phyloP scores from a whole-genome alignment of 2,888 invertebrate genomes.

The Pherbina coryleti region DNA sequence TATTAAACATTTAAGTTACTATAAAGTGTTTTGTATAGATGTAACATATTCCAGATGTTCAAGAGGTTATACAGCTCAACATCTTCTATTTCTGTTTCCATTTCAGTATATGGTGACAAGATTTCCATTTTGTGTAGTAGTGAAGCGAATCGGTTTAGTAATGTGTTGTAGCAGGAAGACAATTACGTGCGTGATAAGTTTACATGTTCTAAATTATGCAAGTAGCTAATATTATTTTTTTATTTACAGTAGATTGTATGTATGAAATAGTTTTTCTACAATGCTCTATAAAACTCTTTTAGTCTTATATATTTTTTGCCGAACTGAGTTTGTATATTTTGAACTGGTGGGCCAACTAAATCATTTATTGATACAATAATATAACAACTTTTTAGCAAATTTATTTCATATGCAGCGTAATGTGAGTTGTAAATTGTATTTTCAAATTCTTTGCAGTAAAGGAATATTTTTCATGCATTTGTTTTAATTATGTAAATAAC shows the following conservation, averaged over 20 bases:
- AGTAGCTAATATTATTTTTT: neutral
- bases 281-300: neutral
- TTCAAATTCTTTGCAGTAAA: no score
- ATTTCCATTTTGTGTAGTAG: neutral
- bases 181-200: neutral
- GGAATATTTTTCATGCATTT: no score
- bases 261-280: neutral
- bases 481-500: no score
- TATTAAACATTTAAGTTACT: neutral
- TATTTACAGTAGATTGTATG: neutral
- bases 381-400: neutral
- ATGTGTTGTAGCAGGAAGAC: neutral
- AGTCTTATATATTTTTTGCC: neutral
- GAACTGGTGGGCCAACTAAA: neutral
- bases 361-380: neutral
- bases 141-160: neutral
- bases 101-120: neutral
- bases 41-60: neutral
- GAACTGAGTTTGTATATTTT: no score
- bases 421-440: neutral
- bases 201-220: neutral
- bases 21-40: neutral
- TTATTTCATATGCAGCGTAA: neutral
- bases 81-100: neutral
- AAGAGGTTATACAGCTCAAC: neutral